Conservation (phyloP, 2,113 vertebrate species). For the Myrmophylax atrothorax region DNA sequence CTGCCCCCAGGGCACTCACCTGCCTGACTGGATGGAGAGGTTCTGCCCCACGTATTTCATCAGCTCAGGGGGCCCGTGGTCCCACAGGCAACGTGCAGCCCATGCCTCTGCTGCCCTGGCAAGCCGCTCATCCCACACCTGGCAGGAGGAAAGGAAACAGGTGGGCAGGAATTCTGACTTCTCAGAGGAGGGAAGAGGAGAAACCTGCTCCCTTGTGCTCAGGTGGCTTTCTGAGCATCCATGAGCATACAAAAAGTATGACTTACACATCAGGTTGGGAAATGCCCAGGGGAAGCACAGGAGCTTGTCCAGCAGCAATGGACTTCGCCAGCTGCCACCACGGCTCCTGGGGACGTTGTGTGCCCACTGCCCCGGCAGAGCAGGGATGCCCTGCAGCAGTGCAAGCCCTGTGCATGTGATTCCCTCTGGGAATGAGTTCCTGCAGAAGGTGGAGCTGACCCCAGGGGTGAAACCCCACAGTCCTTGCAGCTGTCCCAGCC, state of each 20-base stretch:
- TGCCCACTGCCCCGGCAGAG: not conserved
- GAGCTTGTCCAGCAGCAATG: not conserved
- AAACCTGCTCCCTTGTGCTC: not conserved
- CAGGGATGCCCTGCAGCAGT: not conserved
- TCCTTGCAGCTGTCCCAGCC: not conserved
- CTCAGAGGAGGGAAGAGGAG: not conserved
- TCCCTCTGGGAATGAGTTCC: not conserved
- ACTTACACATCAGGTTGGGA: not conserved
- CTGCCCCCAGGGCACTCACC: slow-evolving; percentile 57
- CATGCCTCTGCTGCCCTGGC: slow-evolving; percentile 85
- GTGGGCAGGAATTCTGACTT: not conserved
- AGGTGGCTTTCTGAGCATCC: not conserved
- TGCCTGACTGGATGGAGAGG: slow-evolving; percentile 85
- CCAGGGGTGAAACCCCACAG: not conserved
- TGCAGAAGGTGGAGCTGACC: not conserved
- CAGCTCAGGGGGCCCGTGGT: slow-evolving; percentile 83
- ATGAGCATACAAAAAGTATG: not conserved
- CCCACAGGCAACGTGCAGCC: slow-evolving; percentile 86
- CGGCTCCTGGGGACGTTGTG: not conserved
- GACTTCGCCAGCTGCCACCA: not conserved
- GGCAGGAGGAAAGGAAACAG: not conserved
- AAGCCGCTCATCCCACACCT: slow-evolving; percentile 88
- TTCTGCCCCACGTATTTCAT: slow-evolving; percentile 88
- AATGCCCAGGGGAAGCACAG: not conserved
- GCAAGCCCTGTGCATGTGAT: not conserved